Evolutionary conservation across 1,140 invertebrate species (phyloP).

Genomic region (Macrotrachela quadricornifera): DNA sequence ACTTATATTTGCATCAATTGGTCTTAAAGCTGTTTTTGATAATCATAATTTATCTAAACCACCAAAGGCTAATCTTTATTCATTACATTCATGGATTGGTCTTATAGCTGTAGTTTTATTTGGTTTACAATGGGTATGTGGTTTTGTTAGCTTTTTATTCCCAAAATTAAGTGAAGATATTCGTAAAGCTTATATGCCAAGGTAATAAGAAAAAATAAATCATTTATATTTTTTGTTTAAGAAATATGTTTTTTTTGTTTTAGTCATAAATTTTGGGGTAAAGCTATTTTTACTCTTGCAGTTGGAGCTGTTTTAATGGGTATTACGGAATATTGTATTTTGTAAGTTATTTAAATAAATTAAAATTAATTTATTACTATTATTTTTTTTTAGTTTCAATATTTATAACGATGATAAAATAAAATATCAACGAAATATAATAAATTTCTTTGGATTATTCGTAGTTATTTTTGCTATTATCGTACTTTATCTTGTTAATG

Average conservation of each 20-base stretch:
- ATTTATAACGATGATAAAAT: no score
- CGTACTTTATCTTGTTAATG: no score
- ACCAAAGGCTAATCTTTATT: slow-evolving; percentile 54
- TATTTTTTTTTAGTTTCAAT: no score
- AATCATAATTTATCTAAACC: slow-evolving; percentile 44
- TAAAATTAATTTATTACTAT: no score
- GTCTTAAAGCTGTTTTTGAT: slow-evolving; percentile 57
- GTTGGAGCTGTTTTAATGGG: slow-evolving; percentile 48
- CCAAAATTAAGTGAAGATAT: slow-evolving; percentile 42
- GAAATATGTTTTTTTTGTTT: no score
- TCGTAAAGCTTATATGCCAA: slow-evolving; percentile 45
- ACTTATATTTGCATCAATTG: slow-evolving; percentile 45
- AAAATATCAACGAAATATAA: no score
- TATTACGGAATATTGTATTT: slow-evolving; percentile 39
- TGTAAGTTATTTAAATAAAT: no score
- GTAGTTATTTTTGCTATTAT: no score
- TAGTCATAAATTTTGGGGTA: slow-evolving; percentile 52
- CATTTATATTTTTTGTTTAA: no score
- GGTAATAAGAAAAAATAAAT: no score
- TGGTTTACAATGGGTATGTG: slow-evolving; percentile 47
- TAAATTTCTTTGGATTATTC: no score
- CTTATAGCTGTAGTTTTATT: slow-evolving; percentile 51
- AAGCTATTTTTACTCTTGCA: slow-evolving; percentile 48
- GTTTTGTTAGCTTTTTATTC: slow-evolving; percentile 50
- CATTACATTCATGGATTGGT: slow-evolving; percentile 65